Base-by-base conservation (phyloP, 2,888 invertebrate species). In the Tenodera sinensis region DNA sequence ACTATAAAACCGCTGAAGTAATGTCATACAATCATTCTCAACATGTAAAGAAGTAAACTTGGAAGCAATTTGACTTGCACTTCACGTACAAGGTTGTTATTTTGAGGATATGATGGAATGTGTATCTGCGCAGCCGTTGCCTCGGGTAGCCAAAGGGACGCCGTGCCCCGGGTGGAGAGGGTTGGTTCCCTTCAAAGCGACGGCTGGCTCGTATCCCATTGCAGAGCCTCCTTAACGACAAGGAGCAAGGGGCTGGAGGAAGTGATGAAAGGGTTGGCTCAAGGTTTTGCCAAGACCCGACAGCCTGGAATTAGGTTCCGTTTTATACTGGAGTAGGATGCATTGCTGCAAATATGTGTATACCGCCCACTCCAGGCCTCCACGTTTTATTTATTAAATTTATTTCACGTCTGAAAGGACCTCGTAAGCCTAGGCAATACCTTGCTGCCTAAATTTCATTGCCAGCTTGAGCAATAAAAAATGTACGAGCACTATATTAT, bases 251-350 rank as follows among this genome's bases (percentile, higher is more conserved):
- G 54, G n/a, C n/a, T n/a, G n/a, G 54, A 71, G 25, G 81, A 82
- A 25, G 87, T 87, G 87, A 87, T 87, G 87, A 87, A 87, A 87
- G 87, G 87, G 87, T 87, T 87, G 87, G 87, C 87, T 87, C 83
- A 28, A 87, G 87, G 87, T 87, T 87, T 82, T 87, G 87, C 87
- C 87, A 87, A 83, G 87, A 87, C 27, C 83, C 82, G 82, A 28
- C 15, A 30, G 82, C 82, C 42, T n/a, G 83, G 87, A 87, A 87
- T 87, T 87, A 87, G 42, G 27, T 87, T 82, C 86, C 25, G 34
- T 12, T 87, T 83, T 87, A 20, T 83, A 87, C 82, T 87, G 87
- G 25, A 87, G 42, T 27, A 87, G 34, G 20, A 83, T 30, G 81
- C 82, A 14, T 1, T 85, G 34, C 54, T 42, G 85, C 25, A 71